Percentiles rank a stretch among this genome's conserved stretches.
phyloP scores from a whole-genome alignment of 2,888 invertebrate species.

The Lasioglossum marginatum region DNA sequence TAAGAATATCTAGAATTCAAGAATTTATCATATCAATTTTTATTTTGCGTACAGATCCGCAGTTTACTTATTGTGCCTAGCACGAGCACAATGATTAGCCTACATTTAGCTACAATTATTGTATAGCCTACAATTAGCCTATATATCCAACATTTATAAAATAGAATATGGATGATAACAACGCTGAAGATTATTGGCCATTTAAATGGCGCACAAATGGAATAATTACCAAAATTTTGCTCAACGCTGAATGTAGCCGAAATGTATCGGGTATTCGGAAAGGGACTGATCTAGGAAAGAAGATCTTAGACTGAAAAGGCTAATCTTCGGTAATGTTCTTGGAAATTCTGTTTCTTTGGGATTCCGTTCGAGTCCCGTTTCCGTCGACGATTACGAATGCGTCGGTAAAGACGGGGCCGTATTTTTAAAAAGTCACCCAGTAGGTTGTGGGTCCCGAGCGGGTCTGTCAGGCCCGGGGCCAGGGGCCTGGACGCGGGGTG shows the following conservation, averaged over 20 bases:
- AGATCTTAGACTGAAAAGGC: background rate
- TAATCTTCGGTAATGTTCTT: background rate
- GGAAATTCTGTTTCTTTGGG: background rate
- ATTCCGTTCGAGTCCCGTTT: background rate
- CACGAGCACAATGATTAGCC: too few relatives aligned
- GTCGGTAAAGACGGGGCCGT: background rate
- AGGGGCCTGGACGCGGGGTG: background rate
- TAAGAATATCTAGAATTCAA: too few relatives aligned
- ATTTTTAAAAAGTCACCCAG: constrained; percentile 54
- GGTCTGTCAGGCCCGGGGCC: background rate
- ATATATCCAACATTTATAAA: too few relatives aligned
- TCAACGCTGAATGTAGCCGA: background rate
- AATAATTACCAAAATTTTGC: background rate
- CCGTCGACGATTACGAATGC: constrained; percentile 11
- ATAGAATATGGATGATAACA: too few relatives aligned
- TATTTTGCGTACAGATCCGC: too few relatives aligned
- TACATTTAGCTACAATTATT: too few relatives aligned
- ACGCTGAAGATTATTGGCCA: too few relatives aligned
- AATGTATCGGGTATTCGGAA: background rate
- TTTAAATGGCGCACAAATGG: background rate
- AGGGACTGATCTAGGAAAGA: background rate
- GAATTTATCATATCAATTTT: too few relatives aligned
- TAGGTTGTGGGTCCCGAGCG: constrained; percentile 34
- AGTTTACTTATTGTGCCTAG: too few relatives aligned
- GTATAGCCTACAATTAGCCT: too few relatives aligned